Evolutionary conservation across 2,113 vertebrate genomes (phyloP).

Genomic region (Cisticola juncidis): DNA sequence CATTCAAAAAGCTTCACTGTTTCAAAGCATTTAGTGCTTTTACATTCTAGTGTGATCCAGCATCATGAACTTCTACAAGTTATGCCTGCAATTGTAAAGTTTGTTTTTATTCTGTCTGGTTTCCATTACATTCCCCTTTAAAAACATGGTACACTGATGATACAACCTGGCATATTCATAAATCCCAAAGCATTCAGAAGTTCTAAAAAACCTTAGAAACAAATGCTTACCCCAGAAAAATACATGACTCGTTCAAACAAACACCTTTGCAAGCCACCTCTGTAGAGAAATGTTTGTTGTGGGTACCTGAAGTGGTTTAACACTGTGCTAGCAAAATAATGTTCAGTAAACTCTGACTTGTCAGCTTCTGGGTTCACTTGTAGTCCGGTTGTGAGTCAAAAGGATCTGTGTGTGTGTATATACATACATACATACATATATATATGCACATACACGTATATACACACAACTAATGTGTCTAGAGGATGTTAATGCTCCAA

Average conservation of each 20-base stretch:
- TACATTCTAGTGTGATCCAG: not conserved
- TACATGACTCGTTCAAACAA: not conserved
- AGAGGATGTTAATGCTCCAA: not conserved
- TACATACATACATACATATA: not conserved
- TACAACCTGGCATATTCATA: not conserved
- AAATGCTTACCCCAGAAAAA: not conserved
- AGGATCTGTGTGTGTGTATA: too few relatives aligned
- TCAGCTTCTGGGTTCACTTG: not conserved
- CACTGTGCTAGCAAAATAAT: not conserved
- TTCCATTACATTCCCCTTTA: not conserved
- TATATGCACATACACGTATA: rapidly evolving
- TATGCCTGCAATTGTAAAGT: not conserved
- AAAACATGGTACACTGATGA: not conserved
- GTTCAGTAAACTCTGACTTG: not conserved
- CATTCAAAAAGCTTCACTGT: not conserved
- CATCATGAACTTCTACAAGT: not conserved
- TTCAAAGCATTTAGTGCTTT: not conserved
- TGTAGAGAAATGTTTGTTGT: not conserved
- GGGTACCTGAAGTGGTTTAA: not conserved
- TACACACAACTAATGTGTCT: not conserved
- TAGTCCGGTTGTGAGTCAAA: not conserved
- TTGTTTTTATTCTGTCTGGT: not conserved
- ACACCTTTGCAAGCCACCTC: not conserved
- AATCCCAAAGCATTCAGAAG: not conserved
- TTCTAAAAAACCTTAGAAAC: not conserved